Base-by-base conservation (phyloP, 2,797 vertebrate species). In the Hydrolagus colliei region DNA sequence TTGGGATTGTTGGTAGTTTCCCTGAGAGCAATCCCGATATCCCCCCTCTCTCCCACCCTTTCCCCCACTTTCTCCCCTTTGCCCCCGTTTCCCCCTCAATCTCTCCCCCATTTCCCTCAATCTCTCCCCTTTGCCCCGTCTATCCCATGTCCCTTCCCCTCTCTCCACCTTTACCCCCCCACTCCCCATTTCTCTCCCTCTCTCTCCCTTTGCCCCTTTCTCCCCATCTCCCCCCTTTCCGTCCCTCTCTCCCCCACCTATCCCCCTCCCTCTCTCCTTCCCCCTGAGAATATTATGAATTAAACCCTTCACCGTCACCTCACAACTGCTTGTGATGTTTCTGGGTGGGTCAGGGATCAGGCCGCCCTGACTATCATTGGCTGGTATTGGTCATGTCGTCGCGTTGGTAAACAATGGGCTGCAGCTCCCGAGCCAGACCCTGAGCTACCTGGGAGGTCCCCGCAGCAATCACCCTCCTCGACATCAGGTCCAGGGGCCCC, bases 401-500 rank as follows among this genome's bases (percentile, higher is more conserved):
- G 72, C 95, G 91, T 4, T 90, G 91, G 59, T 94, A 96, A 88
- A 89, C 90, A 89, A 96, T 96, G 22, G 95, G 93, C 87, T 96
- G 93, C 89, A 96, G 91, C 91, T 94, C 93, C 89, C 94, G 93
- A 89, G 95, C 94, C 86, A 96, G 91, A 88, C 93, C 92, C 86
- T 88, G 89, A 0, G 95, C 96, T 90, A 96, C 91, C 89, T 96
- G 61, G 3, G 16, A 7, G 6, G 79, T 82, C 27, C 79, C 79
- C 5, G 79, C 79, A 0, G 79, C 79, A 8, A 82, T 65, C 73
- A 96, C 95, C 79, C 95, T 91, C 87, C 95, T 94, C 27, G 95
- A 95, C 95, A 96, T 96, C 71, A 96, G 93, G 89, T 96, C 95
- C 32, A 96, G 91, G 73, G 95, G 94, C 87, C 94, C 95, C 4